Base-by-base conservation (phyloP, 2,113 vertebrate species). In the Entelurus aequoreus region DNA sequence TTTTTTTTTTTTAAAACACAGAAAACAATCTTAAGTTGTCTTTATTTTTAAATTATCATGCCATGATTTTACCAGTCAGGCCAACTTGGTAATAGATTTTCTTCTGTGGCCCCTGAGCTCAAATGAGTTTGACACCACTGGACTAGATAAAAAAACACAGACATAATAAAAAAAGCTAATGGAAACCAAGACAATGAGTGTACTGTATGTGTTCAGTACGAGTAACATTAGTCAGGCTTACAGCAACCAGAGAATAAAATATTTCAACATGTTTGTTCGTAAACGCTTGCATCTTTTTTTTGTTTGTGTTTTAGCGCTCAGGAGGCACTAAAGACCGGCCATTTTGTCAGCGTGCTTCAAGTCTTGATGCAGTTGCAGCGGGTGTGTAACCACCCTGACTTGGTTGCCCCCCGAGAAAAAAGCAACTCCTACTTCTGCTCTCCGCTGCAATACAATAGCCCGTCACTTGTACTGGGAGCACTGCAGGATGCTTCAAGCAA, bases 301-400 rank as follows among this genome's bases (percentile, higher is more conserved):
- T 65, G 12, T 0, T 1, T 61, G 16, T 68, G 8, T 37, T 47
- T 2, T 67, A 97, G 94, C 67, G 90, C 94, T 49, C 93, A 94
- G 80, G 94, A 97, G 78, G 94, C 94, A 1, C 84, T 97, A 54
- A 95, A 94, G 84, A 94, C 93, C 0, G 94, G 95, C 4, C 94
- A 95, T 74, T 97, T 97, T 81, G 93, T 96, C 65, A 94, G 95
- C 36, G 94, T 97, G 62, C 92, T 96, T 62, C 93, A 94, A 4
- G 93, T 95, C 8, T 84, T 95, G 79, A 95, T 96, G 92, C 93
- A 93, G 84, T 87, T 97, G 44, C 93, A 95, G 75, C 81, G 92
- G 70, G 94, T 96, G 55, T 95, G 95, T 82, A 97, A 97, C 78
- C 94, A 97, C 66, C 94, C 95, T 2, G 92, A 96, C 68, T 85